phyloP scores from a whole-genome alignment of 2,113 vertebrate species.

The Neogale vison region DNA sequence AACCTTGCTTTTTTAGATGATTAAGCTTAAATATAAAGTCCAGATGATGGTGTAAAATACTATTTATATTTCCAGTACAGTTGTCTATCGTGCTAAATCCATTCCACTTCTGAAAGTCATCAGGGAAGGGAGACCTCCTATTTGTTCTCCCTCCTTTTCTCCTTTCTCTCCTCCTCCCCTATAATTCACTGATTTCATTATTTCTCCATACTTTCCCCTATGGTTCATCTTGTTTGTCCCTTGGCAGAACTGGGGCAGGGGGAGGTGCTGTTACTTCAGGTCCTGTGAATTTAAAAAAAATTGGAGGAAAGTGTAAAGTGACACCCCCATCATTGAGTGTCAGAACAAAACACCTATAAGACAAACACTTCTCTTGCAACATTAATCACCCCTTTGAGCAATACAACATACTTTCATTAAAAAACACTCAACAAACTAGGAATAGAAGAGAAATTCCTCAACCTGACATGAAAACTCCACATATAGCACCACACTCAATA shows the following conservation, averaged over 20 bases:
- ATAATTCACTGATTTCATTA: not conserved
- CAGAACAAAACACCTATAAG: not conserved
- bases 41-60: not conserved
- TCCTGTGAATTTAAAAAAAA: not conserved
- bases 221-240: not conserved
- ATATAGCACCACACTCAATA: not conserved
- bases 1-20: not conserved
- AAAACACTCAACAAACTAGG: not conserved
- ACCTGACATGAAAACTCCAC: not conserved
- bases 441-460: not conserved
- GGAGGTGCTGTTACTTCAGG: not conserved
- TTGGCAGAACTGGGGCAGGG: not conserved
- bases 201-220: not conserved
- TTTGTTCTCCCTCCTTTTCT: not conserved
- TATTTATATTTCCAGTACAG: not conserved
- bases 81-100: not conserved
- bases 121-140: not conserved
- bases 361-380: not conserved
- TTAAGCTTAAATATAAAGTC: not conserved
- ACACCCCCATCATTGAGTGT: not conserved
- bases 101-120: not conserved
- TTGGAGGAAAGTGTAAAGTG: not conserved
- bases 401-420: not conserved
- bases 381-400: not conserved
- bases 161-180: not conserved